Base-by-base conservation (phyloP, 1,140 invertebrate genomes). In the Leptonema lineaticorne region DNA sequence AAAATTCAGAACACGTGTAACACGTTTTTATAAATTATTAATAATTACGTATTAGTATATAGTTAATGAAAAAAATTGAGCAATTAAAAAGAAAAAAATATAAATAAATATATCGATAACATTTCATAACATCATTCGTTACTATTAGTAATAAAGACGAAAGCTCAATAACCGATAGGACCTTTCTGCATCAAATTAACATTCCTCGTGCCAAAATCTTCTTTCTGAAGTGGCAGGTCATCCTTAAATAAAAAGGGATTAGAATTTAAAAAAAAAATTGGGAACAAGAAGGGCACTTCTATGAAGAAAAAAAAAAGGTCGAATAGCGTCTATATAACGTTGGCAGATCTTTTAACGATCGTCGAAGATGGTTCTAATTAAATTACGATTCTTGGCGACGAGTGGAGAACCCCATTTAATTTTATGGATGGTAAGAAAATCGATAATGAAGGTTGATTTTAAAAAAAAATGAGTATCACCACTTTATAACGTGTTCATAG, bases 341-440 rank as follows among this genome's bases (percentile, higher is more conserved):
- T 62, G 59, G 33, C 59, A 45, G 62, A 64, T 64, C 50, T 64
- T 46, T 64, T 64, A 64, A 64, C 45, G 62, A 64, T 64, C 62
- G 14, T 11, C 41, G 26, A 50, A 50, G 62, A 64, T 64, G 45
- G 16, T 46, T 64, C 62, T 64, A 64, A 64, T 64, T 64, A 64
- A 64, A 64, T 64, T 64, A 41, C 62, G 62, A 64, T 64, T 64
- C 62, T 64, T 64, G 62, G 62, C 62, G 5, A 22, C 24, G 62
- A 28, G 41, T 64, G 45, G 11, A 30, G 45, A 18, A 16, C 27
- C 27, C n/a, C 62, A 41, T 30, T 50, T 18, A 24, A 22, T 26
- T 64, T 64, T 64, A 64, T 50, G 16, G 62, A 33, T n/a, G 14
- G n/a, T n/a, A n/a, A n/a, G n/a, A n/a, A n/a, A n/a, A n/a, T n/a